phyloP scores from a whole-genome alignment of 2,888 invertebrate genomes.

The Conops quadrifasciatus region DNA sequence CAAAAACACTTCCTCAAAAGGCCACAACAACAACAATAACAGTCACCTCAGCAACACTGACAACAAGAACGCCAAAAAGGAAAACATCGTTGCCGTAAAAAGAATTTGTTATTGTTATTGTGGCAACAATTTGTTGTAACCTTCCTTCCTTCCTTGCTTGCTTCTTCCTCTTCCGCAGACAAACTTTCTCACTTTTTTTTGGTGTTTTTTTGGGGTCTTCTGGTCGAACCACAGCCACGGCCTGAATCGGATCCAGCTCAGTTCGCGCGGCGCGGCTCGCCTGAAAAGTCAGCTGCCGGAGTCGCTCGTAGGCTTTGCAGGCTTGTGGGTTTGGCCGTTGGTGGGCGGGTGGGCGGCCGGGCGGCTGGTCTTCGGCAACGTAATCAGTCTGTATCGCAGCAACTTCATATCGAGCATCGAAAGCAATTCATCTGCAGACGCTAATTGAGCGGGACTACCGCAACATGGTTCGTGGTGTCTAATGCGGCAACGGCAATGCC shows the following conservation, averaged over 20 bases:
- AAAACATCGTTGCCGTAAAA: neutral
- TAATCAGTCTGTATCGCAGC: conserved; percentile 42
- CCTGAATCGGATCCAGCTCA: neutral
- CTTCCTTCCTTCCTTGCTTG: conserved; percentile 9
- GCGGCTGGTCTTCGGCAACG: neutral
- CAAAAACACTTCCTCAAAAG: conserved; percentile 5
- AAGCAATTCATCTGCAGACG: conserved; percentile 47
- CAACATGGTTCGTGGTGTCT: conserved; percentile 46
- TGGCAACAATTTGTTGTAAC: conserved; percentile 21
- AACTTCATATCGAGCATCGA: conserved; percentile 45
- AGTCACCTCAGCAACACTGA: too few relatives aligned
- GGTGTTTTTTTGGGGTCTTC: neutral
- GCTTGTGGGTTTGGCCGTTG: too few relatives aligned
- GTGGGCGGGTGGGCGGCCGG: too few relatives aligned
- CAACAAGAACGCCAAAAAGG: neutral
- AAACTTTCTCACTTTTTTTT: conserved; percentile 27
- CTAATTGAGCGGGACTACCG: conserved; percentile 50
- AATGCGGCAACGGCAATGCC: conserved; percentile 29
- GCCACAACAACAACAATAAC: neutral
- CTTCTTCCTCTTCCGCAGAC: neutral
- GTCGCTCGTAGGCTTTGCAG: neutral
- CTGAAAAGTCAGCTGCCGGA: neutral
- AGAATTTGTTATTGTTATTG: neutral
- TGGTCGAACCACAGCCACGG: neutral
- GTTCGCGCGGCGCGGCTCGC: neutral